Conservation (phyloP, 2,113 vertebrate genomes). For the Ceratotherium simum region DNA sequence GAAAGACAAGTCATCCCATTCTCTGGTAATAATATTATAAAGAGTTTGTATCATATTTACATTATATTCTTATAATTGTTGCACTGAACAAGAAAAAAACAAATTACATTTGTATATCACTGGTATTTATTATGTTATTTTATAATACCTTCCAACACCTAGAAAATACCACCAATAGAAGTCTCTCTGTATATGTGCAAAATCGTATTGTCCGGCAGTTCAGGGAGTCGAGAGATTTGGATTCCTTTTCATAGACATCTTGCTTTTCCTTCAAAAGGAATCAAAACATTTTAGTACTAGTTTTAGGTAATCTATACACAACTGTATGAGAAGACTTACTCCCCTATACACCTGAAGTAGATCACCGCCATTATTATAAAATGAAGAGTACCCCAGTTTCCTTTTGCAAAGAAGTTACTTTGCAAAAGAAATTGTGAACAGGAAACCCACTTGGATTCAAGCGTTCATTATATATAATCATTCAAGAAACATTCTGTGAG, state of each 20-base stretch:
- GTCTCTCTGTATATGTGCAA: conserved; percentile 88
- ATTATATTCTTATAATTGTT: neutral
- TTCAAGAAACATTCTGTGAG: neutral
- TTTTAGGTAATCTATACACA: neutral
- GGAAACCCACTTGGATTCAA: neutral
- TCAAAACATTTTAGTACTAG: conserved; percentile 5
- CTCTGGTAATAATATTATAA: neutral
- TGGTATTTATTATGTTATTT: neutral
- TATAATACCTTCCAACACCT: conserved; percentile 88
- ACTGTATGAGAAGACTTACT: neutral
- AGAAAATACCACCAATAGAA: conserved; percentile 88
- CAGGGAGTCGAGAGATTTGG: conserved; percentile 80
- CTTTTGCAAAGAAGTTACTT: neutral
- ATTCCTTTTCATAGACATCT: conserved; percentile 87
- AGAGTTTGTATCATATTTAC: neutral
- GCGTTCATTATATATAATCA: neutral
- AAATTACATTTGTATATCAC: neutral
- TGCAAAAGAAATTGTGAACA: neutral
- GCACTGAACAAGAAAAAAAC: neutral
- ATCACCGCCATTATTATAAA: neutral
- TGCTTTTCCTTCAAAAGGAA: conserved; percentile 85
- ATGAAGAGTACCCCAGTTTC: neutral
- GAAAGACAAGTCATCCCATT: neutral
- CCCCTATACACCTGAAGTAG: neutral
- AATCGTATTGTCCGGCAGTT: conserved; percentile 87